These are phyloP conservation scores for Norana najaformis DNA, from an alignment of 2,888 invertebrate genomes.

Conservation along the genomic window DNA sequence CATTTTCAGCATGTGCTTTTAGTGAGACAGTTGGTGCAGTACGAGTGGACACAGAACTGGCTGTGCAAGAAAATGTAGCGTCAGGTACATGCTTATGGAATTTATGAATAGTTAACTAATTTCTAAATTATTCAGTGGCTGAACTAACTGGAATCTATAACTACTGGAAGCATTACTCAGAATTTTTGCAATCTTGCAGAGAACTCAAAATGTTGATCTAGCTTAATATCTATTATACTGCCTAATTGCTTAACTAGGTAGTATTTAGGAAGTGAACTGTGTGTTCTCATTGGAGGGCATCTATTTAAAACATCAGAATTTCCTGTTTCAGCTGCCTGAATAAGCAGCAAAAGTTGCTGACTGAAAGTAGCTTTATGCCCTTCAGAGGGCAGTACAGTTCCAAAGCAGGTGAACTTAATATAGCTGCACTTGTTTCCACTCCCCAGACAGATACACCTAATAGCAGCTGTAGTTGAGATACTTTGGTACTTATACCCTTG, in stretches of 20 bases:
- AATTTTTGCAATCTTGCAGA: background rate
- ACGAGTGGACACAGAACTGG: background rate
- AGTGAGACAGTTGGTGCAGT: constrained; percentile 4
- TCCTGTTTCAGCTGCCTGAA: no score
- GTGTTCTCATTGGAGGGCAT: background rate
- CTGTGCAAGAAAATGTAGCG: background rate
- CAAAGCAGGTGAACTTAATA: no score
- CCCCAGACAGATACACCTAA: no score
- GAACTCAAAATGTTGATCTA: background rate
- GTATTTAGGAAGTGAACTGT: background rate
- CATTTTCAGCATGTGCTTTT: background rate
- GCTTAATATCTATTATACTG: background rate
- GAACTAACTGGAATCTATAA: background rate
- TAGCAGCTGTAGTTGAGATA: no score
- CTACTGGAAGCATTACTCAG: background rate
- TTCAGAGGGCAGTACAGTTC: no score
- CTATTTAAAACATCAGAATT: background rate
- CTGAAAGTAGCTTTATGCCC: no score
- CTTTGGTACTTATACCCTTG: no score
- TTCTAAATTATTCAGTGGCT: background rate
- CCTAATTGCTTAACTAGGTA: background rate
- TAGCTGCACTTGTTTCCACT: no score
- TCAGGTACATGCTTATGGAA: background rate
- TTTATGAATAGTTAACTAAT: background rate
- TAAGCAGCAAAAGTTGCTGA: no score